Percentiles rank a stretch among this genome's conserved stretches.
Evolutionary conservation across 2,797 vertebrate species (phyloP).

Genomic region (Lycodopsis pacificus): DNA sequence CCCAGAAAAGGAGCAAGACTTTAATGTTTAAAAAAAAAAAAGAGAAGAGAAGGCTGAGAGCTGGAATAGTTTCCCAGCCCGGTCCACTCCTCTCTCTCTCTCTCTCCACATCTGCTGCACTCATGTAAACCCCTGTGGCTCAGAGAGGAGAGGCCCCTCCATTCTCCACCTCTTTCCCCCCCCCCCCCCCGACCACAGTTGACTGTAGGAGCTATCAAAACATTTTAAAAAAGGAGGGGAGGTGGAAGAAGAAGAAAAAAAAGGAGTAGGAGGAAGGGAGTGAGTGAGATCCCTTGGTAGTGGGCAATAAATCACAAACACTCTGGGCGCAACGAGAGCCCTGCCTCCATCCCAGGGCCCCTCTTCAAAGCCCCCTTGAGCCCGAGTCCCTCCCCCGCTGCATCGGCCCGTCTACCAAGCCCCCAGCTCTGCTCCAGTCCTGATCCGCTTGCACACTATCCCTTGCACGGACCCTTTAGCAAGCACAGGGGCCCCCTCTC

Average conservation of each 20-base stretch:
- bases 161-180: slow-evolving; percentile 66
- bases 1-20: slow-evolving; percentile 75
- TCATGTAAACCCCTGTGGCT: slow-evolving; percentile 84
- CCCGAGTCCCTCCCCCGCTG: slow-evolving; percentile 45
- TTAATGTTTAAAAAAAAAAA: slow-evolving; percentile 65
- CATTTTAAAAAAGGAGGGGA: slow-evolving; percentile 59
- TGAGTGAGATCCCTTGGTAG: slow-evolving; percentile 78
- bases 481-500: slow-evolving; percentile 23
- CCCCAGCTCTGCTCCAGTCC: slow-evolving; percentile 46
- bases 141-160: slow-evolving; percentile 75
- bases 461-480: slow-evolving; percentile 43
- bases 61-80: slow-evolving; percentile 81
- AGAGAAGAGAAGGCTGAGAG: slow-evolving; percentile 57
- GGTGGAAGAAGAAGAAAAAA: slow-evolving; percentile 17
- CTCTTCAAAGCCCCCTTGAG: slow-evolving; percentile 73
- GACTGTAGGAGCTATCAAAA: slow-evolving; percentile 84
- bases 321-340: slow-evolving; percentile 77
- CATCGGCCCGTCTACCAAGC: slow-evolving; percentile 54
- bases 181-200: slow-evolving; percentile 65
- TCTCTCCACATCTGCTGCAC: slow-evolving; percentile 86
- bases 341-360: slow-evolving; percentile 61
- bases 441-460: slow-evolving; percentile 67
- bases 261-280: slow-evolving; percentile 72
- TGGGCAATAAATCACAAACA: slow-evolving; percentile 84
- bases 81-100: slow-evolving; percentile 61